These are phyloP conservation scores for Hylaea fasciaria DNA, from an alignment of 2,888 invertebrate species.

Conservation along the genomic window DNA sequence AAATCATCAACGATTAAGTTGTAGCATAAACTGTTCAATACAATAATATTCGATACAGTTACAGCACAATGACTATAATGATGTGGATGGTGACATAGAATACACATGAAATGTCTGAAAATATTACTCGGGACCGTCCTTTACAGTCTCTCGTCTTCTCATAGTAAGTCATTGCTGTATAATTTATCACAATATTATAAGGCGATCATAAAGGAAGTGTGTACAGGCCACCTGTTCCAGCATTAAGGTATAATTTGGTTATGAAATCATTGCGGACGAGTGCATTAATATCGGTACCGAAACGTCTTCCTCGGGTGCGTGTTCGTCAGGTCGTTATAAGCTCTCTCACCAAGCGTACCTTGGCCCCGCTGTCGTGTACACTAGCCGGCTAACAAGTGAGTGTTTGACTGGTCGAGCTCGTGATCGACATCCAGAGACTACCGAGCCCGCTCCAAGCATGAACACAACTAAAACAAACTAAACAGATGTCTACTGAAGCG, in stretches of 20 bases:
- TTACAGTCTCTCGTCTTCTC: slow-evolving; percentile 21
- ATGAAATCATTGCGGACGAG: slow-evolving; percentile 29
- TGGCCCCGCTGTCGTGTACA: slow-evolving; percentile 56
- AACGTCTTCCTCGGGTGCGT: slow-evolving; percentile 57
- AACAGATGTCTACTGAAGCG: slow-evolving; percentile 67
- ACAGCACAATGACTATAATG: slow-evolving; percentile 81
- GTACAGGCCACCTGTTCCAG: slow-evolving; percentile 49
- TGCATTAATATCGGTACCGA: slow-evolving; percentile 45
- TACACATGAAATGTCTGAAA: slow-evolving; percentile 63
- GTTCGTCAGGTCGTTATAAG: slow-evolving; percentile 59
- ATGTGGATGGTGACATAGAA: slow-evolving; percentile 68
- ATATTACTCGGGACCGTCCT: slow-evolving; percentile 42
- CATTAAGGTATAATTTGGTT: slow-evolving; percentile 50
- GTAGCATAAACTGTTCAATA: slow-evolving; percentile 82
- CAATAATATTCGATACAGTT: slow-evolving; percentile 73
- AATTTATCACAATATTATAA: slow-evolving; percentile 41
- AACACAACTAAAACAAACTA: slow-evolving; percentile 61
- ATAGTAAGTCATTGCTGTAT: slow-evolving; percentile 37
- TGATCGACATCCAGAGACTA: slow-evolving; percentile 65
- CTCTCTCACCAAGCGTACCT: slow-evolving; percentile 70
- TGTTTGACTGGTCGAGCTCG: slow-evolving; percentile 55
- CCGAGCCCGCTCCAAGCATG: slow-evolving; percentile 67
- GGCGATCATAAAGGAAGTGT: slow-evolving; percentile 36
- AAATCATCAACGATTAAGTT: slow-evolving; percentile 80
- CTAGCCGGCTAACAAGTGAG: slow-evolving; percentile 56